Evolutionary conservation across 2,888 invertebrate species (phyloP).

Genomic region (Stenchaetothrips biformis): DNA sequence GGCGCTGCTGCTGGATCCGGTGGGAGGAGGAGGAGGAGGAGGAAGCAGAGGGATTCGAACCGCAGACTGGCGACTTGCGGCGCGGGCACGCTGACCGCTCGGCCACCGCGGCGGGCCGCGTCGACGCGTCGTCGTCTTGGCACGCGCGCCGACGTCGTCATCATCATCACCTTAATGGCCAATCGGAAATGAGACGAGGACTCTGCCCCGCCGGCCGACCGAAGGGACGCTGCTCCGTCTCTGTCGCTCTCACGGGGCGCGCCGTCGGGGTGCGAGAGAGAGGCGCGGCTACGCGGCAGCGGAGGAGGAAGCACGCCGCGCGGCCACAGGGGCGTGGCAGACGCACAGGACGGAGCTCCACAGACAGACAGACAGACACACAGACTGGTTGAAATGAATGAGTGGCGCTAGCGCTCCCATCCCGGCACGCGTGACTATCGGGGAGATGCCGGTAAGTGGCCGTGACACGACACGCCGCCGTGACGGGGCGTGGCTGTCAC

Average conservation of each 20-base stretch:
- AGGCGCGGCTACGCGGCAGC: not conserved
- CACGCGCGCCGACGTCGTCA: not conserved
- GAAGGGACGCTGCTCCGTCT: too few species aligned
- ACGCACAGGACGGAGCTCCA: not conserved
- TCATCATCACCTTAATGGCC: not conserved
- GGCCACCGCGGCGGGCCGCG: not conserved
- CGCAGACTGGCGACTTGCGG: not conserved
- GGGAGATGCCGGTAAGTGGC: conserved; percentile 11
- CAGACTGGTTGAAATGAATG: not conserved
- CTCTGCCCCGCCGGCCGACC: not conserved
- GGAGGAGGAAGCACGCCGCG: not conserved
- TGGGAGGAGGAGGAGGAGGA: not conserved
- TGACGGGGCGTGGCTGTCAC: not conserved
- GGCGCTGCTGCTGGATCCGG: not conserved
- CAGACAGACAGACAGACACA: not conserved
- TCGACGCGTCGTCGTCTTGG: too few species aligned
- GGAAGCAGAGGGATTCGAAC: not conserved
- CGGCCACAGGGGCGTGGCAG: not conserved
- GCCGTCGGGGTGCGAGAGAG: too few species aligned
- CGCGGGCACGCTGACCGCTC: not conserved
- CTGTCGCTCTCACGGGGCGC: too few species aligned
- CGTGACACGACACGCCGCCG: not conserved
- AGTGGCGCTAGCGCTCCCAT: not conserved
- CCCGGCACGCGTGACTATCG: conserved; percentile 16
- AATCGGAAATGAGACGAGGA: conserved; percentile 13